A percentile compares a stretch with the other conserved stretches of the same genome.
Evolutionary conservation across 2,113 vertebrate genomes (phyloP).

Genomic region (Lycaon pictus): DNA sequence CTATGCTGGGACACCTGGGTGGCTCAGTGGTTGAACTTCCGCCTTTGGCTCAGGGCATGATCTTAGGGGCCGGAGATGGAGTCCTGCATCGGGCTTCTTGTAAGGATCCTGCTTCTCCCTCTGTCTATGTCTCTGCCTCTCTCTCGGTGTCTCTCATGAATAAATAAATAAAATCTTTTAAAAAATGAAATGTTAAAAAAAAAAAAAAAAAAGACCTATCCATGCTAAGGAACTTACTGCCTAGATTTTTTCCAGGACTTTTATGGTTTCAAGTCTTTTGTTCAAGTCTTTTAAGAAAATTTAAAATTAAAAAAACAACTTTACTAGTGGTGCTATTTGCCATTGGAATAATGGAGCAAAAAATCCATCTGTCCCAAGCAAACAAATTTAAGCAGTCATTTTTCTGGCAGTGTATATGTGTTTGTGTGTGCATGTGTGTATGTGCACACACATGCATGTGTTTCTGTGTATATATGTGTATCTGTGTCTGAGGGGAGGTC

Average conservation of each 20-base stretch:
- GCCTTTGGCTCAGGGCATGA: too few species aligned
- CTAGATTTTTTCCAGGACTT: not conserved
- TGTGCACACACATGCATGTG: too few species aligned
- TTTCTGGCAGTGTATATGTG: not conserved
- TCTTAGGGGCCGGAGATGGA: too few species aligned
- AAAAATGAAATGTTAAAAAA: too few species aligned
- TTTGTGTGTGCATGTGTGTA: fast-evolving
- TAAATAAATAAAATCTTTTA: too few species aligned
- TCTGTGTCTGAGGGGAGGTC: not conserved
- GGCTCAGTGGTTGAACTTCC: too few species aligned
- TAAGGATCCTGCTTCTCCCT: too few species aligned
- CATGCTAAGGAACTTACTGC: not conserved
- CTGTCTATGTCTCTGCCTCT: too few species aligned
- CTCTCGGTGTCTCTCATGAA: too few species aligned
- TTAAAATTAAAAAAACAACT: not conserved
- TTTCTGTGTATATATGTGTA: not conserved
- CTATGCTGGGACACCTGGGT: too few species aligned
- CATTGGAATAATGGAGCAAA: not conserved
- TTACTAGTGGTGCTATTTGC: not conserved
- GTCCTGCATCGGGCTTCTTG: too few species aligned
- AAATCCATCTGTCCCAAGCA: not conserved
- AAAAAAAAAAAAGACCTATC: not conserved
- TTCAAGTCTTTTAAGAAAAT: not conserved
- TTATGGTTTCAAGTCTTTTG: not conserved
- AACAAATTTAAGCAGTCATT: not conserved